A percentile compares a stretch with the other conserved stretches of the same genome.
phyloP scores from a whole-genome alignment of 2,113 vertebrate genomes.

The Pitta sordida region DNA sequence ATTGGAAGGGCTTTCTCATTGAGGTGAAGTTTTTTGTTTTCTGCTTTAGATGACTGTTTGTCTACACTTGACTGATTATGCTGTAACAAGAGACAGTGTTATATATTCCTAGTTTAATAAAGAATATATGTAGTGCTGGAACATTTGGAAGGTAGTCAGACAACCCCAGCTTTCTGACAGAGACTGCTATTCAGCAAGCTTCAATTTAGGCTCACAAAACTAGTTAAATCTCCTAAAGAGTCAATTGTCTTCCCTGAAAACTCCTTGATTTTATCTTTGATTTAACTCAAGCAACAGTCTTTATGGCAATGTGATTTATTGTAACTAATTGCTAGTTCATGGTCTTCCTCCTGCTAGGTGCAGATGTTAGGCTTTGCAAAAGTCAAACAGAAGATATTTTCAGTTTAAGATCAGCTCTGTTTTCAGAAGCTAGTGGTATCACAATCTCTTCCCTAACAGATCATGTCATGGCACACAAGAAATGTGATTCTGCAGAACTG shows the following conservation, averaged over 20 bases:
- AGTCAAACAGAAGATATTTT: not conserved
- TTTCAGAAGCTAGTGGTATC: not conserved
- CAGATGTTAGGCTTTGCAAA: not conserved
- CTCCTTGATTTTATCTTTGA: not conserved
- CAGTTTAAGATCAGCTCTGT: not conserved
- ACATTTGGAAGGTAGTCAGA: not conserved
- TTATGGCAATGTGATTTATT: not conserved
- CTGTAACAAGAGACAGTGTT: not conserved
- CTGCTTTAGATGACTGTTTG: not conserved
- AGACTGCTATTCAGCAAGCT: not conserved
- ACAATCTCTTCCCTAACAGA: not conserved
- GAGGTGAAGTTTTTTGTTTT: not conserved
- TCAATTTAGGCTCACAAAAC: not conserved
- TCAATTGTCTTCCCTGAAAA: not conserved
- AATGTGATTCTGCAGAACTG: constrained; percentile 5
- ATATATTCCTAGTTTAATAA: not conserved
- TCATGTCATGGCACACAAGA: not conserved
- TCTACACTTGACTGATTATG: not conserved
- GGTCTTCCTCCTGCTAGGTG: not conserved
- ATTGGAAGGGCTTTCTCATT: not conserved
- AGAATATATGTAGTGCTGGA: not conserved
- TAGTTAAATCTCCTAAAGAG: not conserved
- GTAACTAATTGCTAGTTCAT: not conserved
- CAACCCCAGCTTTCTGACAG: not conserved
- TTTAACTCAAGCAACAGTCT: not conserved